Base-by-base conservation (phyloP, 2,888 invertebrate genomes). In the Campopleginae sp. region DNA sequence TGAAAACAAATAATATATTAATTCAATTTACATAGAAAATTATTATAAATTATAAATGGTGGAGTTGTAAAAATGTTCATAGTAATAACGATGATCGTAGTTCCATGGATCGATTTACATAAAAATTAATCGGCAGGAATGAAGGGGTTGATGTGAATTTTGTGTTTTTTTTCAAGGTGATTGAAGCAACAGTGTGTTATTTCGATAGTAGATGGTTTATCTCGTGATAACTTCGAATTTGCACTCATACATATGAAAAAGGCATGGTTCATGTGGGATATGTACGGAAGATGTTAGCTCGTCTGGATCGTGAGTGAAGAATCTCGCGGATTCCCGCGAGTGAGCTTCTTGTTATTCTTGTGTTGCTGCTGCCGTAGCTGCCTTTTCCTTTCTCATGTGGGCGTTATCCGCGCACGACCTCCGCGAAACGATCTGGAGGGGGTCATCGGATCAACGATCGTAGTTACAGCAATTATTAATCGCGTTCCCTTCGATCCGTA, bases 371-470 rank as follows among this genome's bases (percentile, higher is more conserved):
- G 80, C 33, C 42, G 79, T 46, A 61, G 78, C 80, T 74, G 80
- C 65, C 72, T 74, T 74, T 80, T 74, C 88, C 80, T 88, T 90
- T 89, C 89, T 88, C 89, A 90, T 89, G 89, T 89, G 90, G 89
- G 89, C 89, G 89, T 89, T 88, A 86, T 87, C 87, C 86, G 87
- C 84, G 88, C 85, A 90, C 88, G 90, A 90, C 90, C 90, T 87
- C 86, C 85, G 85, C 82, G 86, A 86, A 88, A 89, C 89, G 89
- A 89, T 89, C 89, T 87, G 88, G 87, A 89, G 90, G 88, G 89
- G 90, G 91, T 91, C 91, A 91, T 91, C 91, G 89, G 91, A 91
- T 91, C 90, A 90, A 88, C 88, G 90, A 91, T 91, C 91, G 88
- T 89, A 89, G 89, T 88, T 89, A 87, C 86, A 87, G 87, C 89